Evolutionary conservation across 30 jellyfish, hydroid and myxozoan species (phyloP).

Genomic region (Turritopsis dohrnii): DNA sequence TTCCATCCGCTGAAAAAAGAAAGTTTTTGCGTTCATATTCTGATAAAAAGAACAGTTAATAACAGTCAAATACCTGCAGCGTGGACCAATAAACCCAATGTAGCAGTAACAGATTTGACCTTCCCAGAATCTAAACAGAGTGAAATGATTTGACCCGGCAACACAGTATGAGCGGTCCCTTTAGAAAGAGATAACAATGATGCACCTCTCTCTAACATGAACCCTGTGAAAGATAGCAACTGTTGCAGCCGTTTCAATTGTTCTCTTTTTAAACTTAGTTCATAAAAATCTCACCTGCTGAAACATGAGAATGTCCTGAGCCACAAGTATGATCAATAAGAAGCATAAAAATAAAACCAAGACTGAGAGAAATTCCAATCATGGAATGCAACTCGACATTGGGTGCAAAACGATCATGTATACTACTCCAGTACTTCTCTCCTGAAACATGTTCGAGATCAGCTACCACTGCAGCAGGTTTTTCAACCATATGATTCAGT

Average conservation of each 20-base stretch:
- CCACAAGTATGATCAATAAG: conserved; percentile 85
- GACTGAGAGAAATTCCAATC: conserved; percentile 79
- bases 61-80: conserved; percentile 78
- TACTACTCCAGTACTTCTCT: conserved; percentile 7
- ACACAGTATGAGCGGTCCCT: not conserved
- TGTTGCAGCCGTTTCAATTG: no score
- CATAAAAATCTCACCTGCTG: conserved; percentile 34
- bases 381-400: conserved; percentile 74
- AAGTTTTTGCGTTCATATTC: not conserved
- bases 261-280: no score
- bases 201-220: no score
- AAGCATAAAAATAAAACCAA: conserved; percentile 87
- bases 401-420: conserved; percentile 23
- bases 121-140: conserved; percentile 45
- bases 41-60: not conserved
- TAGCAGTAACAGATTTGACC: conserved; percentile 71
- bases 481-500: not conserved
- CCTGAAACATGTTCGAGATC: conserved; percentile 2
- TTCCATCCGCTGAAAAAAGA: conserved; percentile 89
- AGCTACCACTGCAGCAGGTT: conserved; percentile 21
- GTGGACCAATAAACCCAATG: conserved; percentile 87
- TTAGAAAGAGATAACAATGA: no score
- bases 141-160: no score
- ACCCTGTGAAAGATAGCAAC: no score
- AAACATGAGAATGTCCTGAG: conserved; percentile 78